These are phyloP conservation scores for Lasioglossum vierecki DNA, from an alignment of 2,888 invertebrate genomes.

Conservation along the genomic window DNA sequence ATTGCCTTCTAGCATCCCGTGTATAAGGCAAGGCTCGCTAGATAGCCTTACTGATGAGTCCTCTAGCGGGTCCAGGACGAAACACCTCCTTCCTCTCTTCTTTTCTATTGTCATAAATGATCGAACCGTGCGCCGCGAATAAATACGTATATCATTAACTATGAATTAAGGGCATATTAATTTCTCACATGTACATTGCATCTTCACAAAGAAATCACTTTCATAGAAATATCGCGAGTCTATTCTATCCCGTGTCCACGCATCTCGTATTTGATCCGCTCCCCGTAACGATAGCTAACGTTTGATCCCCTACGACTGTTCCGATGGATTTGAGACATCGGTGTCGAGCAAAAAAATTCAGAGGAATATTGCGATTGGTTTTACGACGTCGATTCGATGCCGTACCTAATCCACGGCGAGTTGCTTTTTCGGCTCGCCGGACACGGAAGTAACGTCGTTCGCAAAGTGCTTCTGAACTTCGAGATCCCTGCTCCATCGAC, in stretches of 20 bases:
- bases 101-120: no score
- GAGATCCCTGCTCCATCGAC: constrained; percentile 17
- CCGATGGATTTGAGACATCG: constrained; percentile 9
- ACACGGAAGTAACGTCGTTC: constrained; percentile 28
- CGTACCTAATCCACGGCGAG: not conserved
- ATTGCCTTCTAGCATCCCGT: no score
- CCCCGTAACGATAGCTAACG: not conserved
- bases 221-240: not conserved
- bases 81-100: no score
- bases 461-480: constrained; percentile 27
- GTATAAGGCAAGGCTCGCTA: no score
- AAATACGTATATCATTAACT: no score
- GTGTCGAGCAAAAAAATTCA: not conserved
- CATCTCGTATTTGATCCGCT: not conserved
- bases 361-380: not conserved
- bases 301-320: not conserved
- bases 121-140: no score
- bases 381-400: constrained; percentile 10
- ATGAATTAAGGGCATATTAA: no score
- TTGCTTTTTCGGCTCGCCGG: constrained; percentile 28
- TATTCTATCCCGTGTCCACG: not conserved
- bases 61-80: no score
- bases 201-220: no score
- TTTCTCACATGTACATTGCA: no score
- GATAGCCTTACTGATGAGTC: no score